Percentiles rank a stretch among this genome's conserved stretches.
Conservation (phyloP, 2,888 invertebrate genomes). For the Sclerodermus sp. region DNA sequence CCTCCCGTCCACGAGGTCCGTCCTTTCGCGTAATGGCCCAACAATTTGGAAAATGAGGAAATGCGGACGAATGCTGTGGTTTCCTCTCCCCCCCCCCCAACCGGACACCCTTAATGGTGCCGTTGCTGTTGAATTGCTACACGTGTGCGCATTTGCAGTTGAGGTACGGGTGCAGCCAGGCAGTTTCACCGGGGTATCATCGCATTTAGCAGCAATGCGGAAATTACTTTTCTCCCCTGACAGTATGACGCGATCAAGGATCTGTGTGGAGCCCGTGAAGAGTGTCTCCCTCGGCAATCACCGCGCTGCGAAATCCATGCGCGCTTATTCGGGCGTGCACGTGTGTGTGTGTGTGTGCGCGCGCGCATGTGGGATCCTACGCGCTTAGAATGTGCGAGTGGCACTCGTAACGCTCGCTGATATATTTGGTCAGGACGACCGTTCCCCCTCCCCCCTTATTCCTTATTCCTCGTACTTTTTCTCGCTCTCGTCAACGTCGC, state of each 20-base stretch:
- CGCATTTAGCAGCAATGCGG: slow-evolving; percentile 22
- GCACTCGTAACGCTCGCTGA: slow-evolving; percentile 9
- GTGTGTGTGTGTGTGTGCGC: slow-evolving; percentile 3
- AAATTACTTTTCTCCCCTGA: slow-evolving; percentile 22
- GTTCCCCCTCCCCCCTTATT: no score
- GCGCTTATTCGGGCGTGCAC: not conserved
- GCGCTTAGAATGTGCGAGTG: slow-evolving; percentile 11
- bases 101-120: not conserved
- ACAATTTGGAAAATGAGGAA: not conserved
- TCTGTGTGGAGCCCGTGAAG: no score
- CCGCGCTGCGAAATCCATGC: slow-evolving; percentile 7
- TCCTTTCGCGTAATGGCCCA: no score
- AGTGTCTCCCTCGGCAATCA: slow-evolving; percentile 17
- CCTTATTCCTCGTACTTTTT: no score
- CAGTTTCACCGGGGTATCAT: slow-evolving; percentile 5
- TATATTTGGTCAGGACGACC: slow-evolving; percentile 5
- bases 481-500: no score
- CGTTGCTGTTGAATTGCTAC: slow-evolving; percentile 1
- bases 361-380: slow-evolving; percentile 21
- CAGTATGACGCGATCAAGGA: slow-evolving; percentile 16
- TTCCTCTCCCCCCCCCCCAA: slow-evolving; percentile 7
- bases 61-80: not conserved
- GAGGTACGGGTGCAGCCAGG: not conserved
- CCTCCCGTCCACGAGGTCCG: no score
- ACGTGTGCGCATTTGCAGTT: no score